A percentile compares a stretch with the other conserved stretches of the same genome.
Evolutionary conservation across 2,888 invertebrate species (phyloP).

Genomic region (Campopleginae sp.): DNA sequence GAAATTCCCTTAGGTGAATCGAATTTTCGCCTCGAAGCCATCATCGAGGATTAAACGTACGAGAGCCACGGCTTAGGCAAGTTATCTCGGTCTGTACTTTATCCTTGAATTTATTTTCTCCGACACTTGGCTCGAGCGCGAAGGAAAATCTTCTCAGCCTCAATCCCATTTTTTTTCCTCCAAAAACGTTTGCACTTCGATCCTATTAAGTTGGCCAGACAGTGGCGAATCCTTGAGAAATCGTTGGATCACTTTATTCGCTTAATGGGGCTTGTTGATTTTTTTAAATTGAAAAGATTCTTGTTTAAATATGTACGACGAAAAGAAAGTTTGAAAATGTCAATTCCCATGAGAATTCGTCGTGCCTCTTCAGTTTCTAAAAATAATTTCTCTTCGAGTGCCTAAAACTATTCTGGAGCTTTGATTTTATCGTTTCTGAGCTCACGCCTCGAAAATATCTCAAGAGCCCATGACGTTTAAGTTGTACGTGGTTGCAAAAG

Average conservation of each 20-base stretch:
- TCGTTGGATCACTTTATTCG: slow-evolving; percentile 25
- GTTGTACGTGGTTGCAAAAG: neutral
- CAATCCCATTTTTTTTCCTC: slow-evolving; percentile 8
- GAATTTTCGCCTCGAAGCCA: slow-evolving; percentile 42
- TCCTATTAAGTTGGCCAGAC: slow-evolving; percentile 14
- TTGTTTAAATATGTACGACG: too few species aligned
- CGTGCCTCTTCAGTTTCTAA: slow-evolving; percentile 8
- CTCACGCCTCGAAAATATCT: neutral
- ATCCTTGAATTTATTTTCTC: slow-evolving; percentile 6
- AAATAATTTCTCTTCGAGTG: slow-evolving; percentile 24
- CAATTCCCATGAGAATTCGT: slow-evolving; percentile 1
- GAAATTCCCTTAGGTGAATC: slow-evolving; percentile 37
- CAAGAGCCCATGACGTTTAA: neutral
- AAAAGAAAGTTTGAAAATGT: neutral
- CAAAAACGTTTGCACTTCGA: slow-evolving; percentile 10
- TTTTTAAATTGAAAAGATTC: neutral
- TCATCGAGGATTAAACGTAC: slow-evolving; percentile 50
- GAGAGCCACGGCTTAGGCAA: neutral
- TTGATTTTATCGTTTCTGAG: slow-evolving; percentile 1
- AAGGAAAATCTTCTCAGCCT: slow-evolving; percentile 9
- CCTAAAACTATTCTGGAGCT: slow-evolving; percentile 7
- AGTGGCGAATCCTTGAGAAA: neutral
- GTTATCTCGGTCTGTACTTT: slow-evolving; percentile 10
- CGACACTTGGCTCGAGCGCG: slow-evolving; percentile 2
- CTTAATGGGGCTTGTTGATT: neutral